Evolutionary conservation across 2,888 invertebrate species (phyloP), one percentile per base, ranked within the genome.

Genomic region (Morpho achilles): DNA sequence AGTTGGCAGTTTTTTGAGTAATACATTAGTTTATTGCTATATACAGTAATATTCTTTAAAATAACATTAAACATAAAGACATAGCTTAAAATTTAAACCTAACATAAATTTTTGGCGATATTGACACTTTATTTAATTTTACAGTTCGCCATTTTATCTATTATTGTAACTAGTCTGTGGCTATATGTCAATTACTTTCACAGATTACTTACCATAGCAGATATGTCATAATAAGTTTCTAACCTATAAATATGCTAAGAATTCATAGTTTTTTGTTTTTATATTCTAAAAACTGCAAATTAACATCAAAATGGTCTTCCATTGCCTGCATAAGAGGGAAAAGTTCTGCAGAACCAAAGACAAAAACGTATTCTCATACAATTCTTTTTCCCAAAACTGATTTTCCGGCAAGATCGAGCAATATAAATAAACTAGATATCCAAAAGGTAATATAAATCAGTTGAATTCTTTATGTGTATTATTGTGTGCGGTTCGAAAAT

Each of bases 331-430:
- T 68, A 2, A 80, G 87, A 23, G 56, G 59, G 16, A 85, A 83
- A 73, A 84, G 81, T 69, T 78, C 87, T 40, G 70, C 69, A 7
- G 81, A 82, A 56, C 75, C 79, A 2, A 87, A 84, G 66, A 86
- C 76, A 1, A 89, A 88, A 67, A 74, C 80, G 6, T 89, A 90
- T 76, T 87, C 89, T 40, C 84, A 89, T 61, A 89, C 89, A 40
- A 79, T 89, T 71, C 69, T 88, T 7, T 80, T 82, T 10, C 88
- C 89, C 3, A 88, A 85, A 74, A 84, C 85, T 0, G 77, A 80
- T 74, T 87, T 87, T 73, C 84, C 87, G 51, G 71, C 79, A 57
- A 76, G 89, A 56, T 77, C 81, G 6, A 84, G 74, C 56, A 42
- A 47, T 48, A 64, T 69, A n/a, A 69, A 71, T 64, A 86, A 79